phyloP scores from a whole-genome alignment of 2,797 vertebrate species.

The Rhabdomys pumilio region DNA sequence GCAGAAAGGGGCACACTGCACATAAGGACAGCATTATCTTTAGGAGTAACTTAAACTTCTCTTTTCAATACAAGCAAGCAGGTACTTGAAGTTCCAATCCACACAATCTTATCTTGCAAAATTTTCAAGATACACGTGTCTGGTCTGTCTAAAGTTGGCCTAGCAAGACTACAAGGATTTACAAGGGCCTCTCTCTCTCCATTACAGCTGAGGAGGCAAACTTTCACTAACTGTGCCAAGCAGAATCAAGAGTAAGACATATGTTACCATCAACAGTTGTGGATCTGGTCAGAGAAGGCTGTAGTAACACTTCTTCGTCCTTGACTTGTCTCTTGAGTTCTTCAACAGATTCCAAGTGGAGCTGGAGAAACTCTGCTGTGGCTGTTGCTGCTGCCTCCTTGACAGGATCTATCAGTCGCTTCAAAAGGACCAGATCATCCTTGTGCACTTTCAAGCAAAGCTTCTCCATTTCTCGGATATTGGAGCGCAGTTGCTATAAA shows the following conservation, averaged over 20 bases:
- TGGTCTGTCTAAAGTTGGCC: neutral
- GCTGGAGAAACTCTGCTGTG: constrained; percentile 92
- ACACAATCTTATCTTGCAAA: constrained; percentile 39
- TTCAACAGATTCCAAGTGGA: constrained; percentile 92
- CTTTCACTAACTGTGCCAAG: constrained; percentile 4
- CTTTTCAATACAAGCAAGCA: constrained; percentile 48
- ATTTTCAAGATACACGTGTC: constrained; percentile 4
- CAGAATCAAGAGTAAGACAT: constrained; percentile 49
- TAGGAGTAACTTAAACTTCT: constrained; percentile 31
- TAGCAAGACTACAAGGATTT: neutral
- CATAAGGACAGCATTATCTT: constrained; percentile 36
- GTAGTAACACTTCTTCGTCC: constrained; percentile 82
- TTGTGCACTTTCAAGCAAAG: constrained; percentile 93
- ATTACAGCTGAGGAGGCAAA: neutral
- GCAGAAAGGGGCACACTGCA: neutral
- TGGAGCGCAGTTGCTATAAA: constrained; percentile 95
- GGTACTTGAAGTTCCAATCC: constrained; percentile 13
- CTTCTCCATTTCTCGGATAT: constrained; percentile 97
- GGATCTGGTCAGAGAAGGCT: constrained; percentile 88
- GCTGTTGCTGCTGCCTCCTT: constrained; percentile 92
- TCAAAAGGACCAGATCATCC: constrained; percentile 91
- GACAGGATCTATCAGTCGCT: constrained; percentile 93
- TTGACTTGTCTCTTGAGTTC: constrained; percentile 86
- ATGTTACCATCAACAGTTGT: constrained; percentile 87
- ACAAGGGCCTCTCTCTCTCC: constrained; percentile 15